Evolutionary conservation across 1,140 invertebrate species (phyloP).

Genomic region (Trichonephila clavata): DNA sequence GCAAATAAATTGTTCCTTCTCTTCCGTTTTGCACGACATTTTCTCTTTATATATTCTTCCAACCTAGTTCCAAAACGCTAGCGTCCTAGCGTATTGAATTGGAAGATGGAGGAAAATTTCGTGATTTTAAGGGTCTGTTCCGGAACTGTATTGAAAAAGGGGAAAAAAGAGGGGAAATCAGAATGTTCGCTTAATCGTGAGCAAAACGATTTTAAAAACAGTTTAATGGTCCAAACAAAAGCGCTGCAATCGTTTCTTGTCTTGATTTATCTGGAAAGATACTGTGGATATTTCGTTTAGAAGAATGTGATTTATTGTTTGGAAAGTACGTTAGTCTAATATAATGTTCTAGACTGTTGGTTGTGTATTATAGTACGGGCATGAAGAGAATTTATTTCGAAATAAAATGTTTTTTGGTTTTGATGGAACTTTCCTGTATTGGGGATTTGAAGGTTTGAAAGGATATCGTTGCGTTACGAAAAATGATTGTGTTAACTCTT

Average conservation of each 20-base stretch:
- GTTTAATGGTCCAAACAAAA: neutral
- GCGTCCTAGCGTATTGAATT: neutral
- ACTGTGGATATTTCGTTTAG: neutral
- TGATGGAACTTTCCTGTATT: neutral
- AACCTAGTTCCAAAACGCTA: neutral
- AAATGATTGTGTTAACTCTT: too few species aligned
- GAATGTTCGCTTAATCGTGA: slow-evolving; percentile 3
- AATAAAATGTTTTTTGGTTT: neutral
- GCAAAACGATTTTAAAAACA: slow-evolving; percentile 7
- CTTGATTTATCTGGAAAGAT: neutral
- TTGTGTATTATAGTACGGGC: neutral
- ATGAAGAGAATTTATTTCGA: neutral
- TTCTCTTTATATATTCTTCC: neutral
- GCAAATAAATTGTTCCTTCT: neutral
- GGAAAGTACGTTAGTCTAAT: neutral
- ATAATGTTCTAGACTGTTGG: neutral
- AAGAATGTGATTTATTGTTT: neutral
- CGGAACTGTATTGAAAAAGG: neutral
- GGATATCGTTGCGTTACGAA: too few species aligned
- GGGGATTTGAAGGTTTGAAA: too few species aligned
- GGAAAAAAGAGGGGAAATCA: too few species aligned
- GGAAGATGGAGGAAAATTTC: neutral
- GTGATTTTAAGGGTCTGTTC: slow-evolving; percentile 19
- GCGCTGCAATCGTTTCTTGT: neutral
- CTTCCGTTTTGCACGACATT: neutral